Base-by-base conservation (phyloP, 2,113 vertebrate species). In the Rhea pennata region DNA sequence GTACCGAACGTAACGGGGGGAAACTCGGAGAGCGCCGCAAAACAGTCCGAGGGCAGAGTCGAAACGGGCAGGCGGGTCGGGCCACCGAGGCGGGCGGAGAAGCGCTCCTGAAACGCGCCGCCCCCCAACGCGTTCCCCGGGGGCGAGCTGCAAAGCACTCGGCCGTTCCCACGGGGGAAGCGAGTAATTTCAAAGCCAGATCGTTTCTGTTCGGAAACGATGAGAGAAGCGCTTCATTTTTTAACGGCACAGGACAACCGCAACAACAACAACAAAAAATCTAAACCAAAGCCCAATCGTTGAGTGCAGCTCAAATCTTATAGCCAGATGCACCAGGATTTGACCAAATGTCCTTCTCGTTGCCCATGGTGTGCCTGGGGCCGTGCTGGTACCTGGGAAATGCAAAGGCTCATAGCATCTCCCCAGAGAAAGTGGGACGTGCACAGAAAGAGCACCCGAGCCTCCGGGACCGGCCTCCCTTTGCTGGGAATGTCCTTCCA, bases 21-120 rank as follows among this genome's bases (percentile, higher is more conserved):
- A 54, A 76, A 8, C 19, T 53, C 39, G 27, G 14, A 39, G 53
- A 50, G 53, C 39, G 15, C 21, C 3, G 6, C 29, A 26, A 62
- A 92, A 42, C 0, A 3, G 23, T 5, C 23, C 66, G n/a, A 75
- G 74, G 16, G 13, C 24, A 27, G 46, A 83, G 54, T 2, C 0
- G 9, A 36, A 51, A 92, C 15, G 2, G 5, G 58, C 44, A 82
- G 44, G 40, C 17, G 88, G 62, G 46, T 19, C 10, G 20, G 15
- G 16, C 22, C 65, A 27, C 26, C 2, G 16, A 56, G 27, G 12
- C 12, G 53, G 26, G 22, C 3, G 15, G 53, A 29, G 12, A 8
- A 21, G 31, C 0, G 0, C 7, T 92, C 24, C 44, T 40, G 33
- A 85, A 46, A 70, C 13, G 40, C 58, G 67, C 80, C 81, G 64